These are phyloP conservation scores for Solea solea DNA, from an alignment of 2,113 vertebrate genomes.

Conservation along the genomic window DNA sequence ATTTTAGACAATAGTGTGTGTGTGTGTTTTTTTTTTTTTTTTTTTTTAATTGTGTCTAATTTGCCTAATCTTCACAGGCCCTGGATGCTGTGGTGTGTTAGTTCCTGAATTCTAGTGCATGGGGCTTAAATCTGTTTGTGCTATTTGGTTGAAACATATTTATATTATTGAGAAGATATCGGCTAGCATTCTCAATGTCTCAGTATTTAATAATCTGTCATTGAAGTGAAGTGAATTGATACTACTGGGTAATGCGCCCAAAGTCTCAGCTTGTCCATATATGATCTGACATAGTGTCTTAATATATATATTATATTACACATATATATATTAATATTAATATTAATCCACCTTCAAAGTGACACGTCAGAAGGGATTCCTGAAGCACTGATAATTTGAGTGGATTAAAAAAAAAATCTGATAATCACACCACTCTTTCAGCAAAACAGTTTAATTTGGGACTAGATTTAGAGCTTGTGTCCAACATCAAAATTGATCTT, in stretches of 20 bases:
- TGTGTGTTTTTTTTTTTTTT: no score
- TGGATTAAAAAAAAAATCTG: no score
- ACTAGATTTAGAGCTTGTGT: no score
- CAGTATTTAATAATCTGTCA: constrained; percentile 24
- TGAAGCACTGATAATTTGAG: no score
- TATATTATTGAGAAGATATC: not conserved
- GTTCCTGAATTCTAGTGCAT: constrained; percentile 3
- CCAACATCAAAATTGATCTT: not conserved
- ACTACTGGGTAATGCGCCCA: constrained; percentile 23
- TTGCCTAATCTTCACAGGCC: constrained; percentile 1
- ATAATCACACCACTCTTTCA: no score
- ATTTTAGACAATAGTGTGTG: not conserved
- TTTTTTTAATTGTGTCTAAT: constrained; percentile 1
- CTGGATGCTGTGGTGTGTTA: not conserved
- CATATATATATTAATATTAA: no score
- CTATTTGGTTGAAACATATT: not conserved
- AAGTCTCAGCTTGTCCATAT: not conserved
- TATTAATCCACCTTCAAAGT: no score
- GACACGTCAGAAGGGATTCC: constrained; percentile 1
- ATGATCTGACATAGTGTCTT: no score
- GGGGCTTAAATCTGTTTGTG: not conserved
- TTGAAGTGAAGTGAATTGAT: not conserved
- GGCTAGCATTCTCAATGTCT: not conserved
- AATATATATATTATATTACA: no score
- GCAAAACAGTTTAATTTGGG: no score